Base-by-base conservation (phyloP, 37 sponge, comb jelly and placozoan species). In the Chondrosia reniformis region DNA sequence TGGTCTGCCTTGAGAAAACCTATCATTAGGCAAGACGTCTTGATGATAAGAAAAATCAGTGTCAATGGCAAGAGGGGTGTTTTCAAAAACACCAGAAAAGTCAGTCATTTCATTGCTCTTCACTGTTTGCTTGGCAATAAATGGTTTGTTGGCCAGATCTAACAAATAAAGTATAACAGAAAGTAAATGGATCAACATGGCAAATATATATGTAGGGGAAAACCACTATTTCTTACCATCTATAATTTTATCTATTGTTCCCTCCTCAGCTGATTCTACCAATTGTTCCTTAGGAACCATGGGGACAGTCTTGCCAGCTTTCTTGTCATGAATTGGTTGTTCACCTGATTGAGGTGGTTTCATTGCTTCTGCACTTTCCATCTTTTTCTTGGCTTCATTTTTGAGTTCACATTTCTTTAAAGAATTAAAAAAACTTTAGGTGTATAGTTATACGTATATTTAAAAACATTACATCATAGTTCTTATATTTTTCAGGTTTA, bases 241-340 rank as follows among this genome's bases (percentile, higher is more conserved):
- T 43, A 69, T 69, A 25, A 69, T 31, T 44, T 69, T 6, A 17
- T 69, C 72, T 22, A 69, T 69, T 36, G 72, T 69, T 40, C 72
- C 72, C 42, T 69, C 72, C 15, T 44, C 72, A 41, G 36, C 72
- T 8, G 39, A 21, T 31, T 36, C 41, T 0, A 69, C 24, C 32
- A 69, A 1, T 25, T 69, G n/a, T n/a, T n/a, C n/a, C n/a, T n/a
- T n/a, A n/a, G n/a, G n/a, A n/a, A n/a, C n/a, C n/a, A n/a, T n/a
- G n/a, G n/a, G n/a, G n/a, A n/a, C n/a, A n/a, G n/a, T n/a, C n/a
- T n/a, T n/a, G n/a, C n/a, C n/a, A n/a, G n/a, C n/a, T n/a, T n/a
- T n/a, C n/a, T n/a, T n/a, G n/a, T n/a, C n/a, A n/a, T n/a, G n/a
- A n/a, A n/a, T n/a, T n/a, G n/a, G n/a, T n/a, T n/a, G n/a, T n/a